Base-by-base conservation (phyloP, 2,113 vertebrate genomes). In the Salvelinus fontinalis region DNA sequence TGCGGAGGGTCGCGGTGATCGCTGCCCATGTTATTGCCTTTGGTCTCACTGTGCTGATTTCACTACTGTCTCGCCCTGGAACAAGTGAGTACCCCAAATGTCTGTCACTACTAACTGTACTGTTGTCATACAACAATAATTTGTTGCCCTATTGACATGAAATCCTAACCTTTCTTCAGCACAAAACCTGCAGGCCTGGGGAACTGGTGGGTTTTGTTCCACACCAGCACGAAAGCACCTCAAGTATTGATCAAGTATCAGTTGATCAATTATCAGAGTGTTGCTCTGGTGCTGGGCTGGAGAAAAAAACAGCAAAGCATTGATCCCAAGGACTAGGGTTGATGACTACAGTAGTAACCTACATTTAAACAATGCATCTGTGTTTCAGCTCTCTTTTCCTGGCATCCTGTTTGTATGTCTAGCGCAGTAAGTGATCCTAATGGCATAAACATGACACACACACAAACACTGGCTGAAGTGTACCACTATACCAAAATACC, bases 341-440 rank as follows among this genome's bases (percentile, higher is more conserved):
- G 12, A 54, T 16, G 51, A 16, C 51, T 54, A 14, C 12, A 16
- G 51, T 14, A 54, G 51, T 18, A 54, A 54, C 16, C 4, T 26
- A 16, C 29, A n/a, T 13, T 65, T 27, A 16, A 31, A 69, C 16
- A 27, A 34, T 22, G 9, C 34, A 18, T 81, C 77, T 86, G 34
- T 79, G 13, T 86, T 79, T 12, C 85, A 97, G 96, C 95, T 93
- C 93, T 95, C 81, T 96, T 97, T 87, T 97, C 96, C 1, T 97
- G 95, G 95, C 96, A 97, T 81, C 96, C 95, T 3, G 85, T 95
- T 70, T 95, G 94, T 75, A 97, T 96, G 96, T 92, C 95, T 79
- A 67, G 94, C 67, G 95, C 93, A 84, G 96, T 97, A 94, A 95
- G 94, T 95, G 31, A 20, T 16, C 51, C 3, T 54, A 20, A n/a